Evolutionary conservation across 1,140 invertebrate species (phyloP), one percentile per base, ranked within the genome.

Genomic region (Heliconius nattereri): DNA sequence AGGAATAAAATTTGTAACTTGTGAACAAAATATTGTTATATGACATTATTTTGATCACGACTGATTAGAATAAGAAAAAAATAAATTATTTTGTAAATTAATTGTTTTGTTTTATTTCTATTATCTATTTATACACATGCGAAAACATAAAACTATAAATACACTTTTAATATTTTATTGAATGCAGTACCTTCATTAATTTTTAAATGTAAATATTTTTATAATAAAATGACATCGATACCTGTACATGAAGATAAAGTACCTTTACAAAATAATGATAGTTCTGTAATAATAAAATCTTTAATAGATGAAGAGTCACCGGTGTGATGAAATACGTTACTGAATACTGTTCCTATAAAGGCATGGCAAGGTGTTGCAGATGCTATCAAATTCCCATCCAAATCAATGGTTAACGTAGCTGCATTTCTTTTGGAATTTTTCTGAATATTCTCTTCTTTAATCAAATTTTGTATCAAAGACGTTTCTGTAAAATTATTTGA

Each of bases 31-130:
- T 93, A 83, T 89, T 91, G 90, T 85, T 23, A 74, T 54, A 54
- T 45, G 23, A 84, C 89, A 91, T 84, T 92, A 93, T 94, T 93
- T 90, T 90, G 88, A 89, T 84, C 92, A 94, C 91, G 92, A 94
- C 85, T 89, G 84, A 75, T 83, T 84, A 84, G 81, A 74, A 66
- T 84, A 82, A 80, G 80, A 83, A 83, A 81, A 82, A 83, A 84
- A 86, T 81, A 82, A 84, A 78, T 82, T 81, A 82, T 81, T 81
- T 60, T 35, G 66, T 75, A 23, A n/a, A 72, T 74, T 32, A 71
- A 26, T 26, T 66, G 60, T 80, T 85, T 85, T 84, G 79, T 85
- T 85, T 81, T 66, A 32, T n/a, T 72, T 16, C n/a, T 40, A 57
- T 57, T 57, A 57, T 23, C 54, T 57, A 57, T 57, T 2, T 57